Base-by-base conservation (phyloP, 2,113 vertebrate species). In the Phalacrocorax pelagicus region DNA sequence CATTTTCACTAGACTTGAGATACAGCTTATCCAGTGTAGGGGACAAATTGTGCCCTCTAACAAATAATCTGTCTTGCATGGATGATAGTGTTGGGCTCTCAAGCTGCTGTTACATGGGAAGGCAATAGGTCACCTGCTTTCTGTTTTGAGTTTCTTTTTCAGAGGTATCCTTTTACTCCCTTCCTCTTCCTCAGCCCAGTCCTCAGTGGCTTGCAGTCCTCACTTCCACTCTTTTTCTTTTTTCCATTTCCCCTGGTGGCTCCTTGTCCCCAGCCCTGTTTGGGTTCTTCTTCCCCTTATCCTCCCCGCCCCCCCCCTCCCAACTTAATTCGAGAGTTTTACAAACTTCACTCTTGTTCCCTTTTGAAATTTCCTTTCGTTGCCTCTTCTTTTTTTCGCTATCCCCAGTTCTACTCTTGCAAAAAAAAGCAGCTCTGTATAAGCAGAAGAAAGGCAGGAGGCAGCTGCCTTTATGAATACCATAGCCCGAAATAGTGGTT, bases 251-350 rank as follows among this genome's bases (percentile, higher is more conserved):
- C 40, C 66, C 14, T 40, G 23, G 14, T 66, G 30, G 44, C 24
- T 78, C 23, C 46, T 73, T 81, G 58, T 4, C 30, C 32, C 9
- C 17, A 52, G 52, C 7, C 6, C 20, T 17, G 36, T 47, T 46
- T 21, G 38, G 5, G 2, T 49, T 54, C 5, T 87, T 81, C 34
- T 62, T 82, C 32, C 18, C 9, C 26, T 9, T 47, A 23, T 7
- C 55, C n/a, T n/a, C n/a, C n/a, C n/a, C n/a, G n/a, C n/a, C 34
- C 1, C 1, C 9, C 2, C 5, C 0, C 3, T 21, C 10, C n/a
- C 38, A 38, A 38, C 38, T 79, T 40, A 61, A 62, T 57, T 80
- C 36, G 4, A 5, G 29, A 51, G 51, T 78, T 84, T 81, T 87
- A 15, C 55, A 47, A 59, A 70, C 13, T 67, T 80, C 7, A 16